phyloP scores from a whole-genome alignment of 2,888 invertebrate genomes.

The Prenolepis imparis region DNA sequence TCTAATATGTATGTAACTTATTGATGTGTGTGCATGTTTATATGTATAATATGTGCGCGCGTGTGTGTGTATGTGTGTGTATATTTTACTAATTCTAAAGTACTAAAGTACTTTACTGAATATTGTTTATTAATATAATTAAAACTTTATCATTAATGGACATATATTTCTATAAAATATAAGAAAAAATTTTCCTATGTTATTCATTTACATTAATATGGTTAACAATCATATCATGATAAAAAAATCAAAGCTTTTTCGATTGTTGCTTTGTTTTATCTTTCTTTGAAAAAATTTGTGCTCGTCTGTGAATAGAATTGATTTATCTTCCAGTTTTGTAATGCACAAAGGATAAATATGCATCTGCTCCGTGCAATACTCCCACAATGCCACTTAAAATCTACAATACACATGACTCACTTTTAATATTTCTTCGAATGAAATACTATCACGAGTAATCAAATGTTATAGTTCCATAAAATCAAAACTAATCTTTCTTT shows the following conservation, averaged over 20 bases:
- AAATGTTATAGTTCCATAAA: background rate
- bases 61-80: too few relatives aligned
- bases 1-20: background rate
- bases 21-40: too few relatives aligned
- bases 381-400: slow-evolving; percentile 93
- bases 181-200: background rate
- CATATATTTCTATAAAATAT: background rate
- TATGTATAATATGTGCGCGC: too few relatives aligned
- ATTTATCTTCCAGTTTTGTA: slow-evolving; percentile 89
- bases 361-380: slow-evolving; percentile 92
- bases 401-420: slow-evolving; percentile 87
- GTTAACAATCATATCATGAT: background rate
- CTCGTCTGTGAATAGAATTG: background rate
- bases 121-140: background rate
- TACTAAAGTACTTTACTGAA: background rate
- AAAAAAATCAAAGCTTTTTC: background rate
- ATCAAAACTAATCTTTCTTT: background rate
- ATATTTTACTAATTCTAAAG: too few relatives aligned
- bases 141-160: background rate
- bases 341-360: slow-evolving; percentile 91
- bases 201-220: background rate
- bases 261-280: background rate
- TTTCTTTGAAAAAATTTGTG: background rate
- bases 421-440: background rate
- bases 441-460: background rate